Evolutionary conservation across 2,888 invertebrate species (phyloP), one percentile per base, ranked within the genome.

Genomic region (Adela reaumurella): DNA sequence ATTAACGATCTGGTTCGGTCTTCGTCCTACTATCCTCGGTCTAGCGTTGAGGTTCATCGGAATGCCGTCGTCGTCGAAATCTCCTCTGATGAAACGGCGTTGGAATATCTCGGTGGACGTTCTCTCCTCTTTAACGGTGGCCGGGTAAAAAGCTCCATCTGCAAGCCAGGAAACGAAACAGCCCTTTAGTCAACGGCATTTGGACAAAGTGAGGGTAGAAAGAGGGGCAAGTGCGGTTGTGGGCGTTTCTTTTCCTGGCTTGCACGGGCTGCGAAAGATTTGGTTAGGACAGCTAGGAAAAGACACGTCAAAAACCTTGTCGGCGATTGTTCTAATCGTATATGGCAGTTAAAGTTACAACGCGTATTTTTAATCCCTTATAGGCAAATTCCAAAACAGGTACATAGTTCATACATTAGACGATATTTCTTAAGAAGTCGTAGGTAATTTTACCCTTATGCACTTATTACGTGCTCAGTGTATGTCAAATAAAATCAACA

Each of bases 201-300:
- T 44, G 47, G 42, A 44, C 46, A 18, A 14, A 45, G 42, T 45
- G 19, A 35, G 55, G 57, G 56, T 57, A 58, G 57, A n/a, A n/a
- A n/a, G 55, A 57, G 53, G 54, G 54, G 45, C 49, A 50, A 50
- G 52, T 8, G 41, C 18, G 28, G 20, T 19, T 11, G 35, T 49
- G 74, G 73, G 74, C 72, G 72, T 67, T 67, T 65, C 76, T 74
- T 76, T 76, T 77, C 78, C 77, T 73, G 68, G 73, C 78, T 77
- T 76, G 71, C 66, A 70, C 77, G 66, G 70, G 64, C 56, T 62
- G 59, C 54, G 48, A 51, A 35, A 35, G 8, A 24, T 6, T 14
- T 59, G 60, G 59, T 50, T 43, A 50, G 52, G 56, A 52, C 51
- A 76, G 76, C 76, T 58, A 74, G 77, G 77, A 76, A 77, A 77